Base-by-base conservation (phyloP, 2,888 invertebrate genomes). In the Orchestes rusci region DNA sequence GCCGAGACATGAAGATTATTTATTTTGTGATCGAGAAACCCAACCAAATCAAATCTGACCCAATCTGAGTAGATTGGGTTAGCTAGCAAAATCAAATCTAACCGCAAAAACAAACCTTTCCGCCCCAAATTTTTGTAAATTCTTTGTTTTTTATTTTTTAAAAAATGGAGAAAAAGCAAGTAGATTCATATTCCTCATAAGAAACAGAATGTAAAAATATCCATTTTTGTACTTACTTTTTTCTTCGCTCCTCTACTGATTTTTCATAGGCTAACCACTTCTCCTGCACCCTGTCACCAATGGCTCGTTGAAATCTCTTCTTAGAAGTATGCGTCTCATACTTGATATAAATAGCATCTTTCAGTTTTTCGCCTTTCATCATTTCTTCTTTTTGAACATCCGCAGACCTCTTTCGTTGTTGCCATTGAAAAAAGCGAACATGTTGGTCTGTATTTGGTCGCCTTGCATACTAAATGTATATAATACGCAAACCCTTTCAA, bases 241-340 rank as follows among this genome's bases (percentile, higher is more conserved):
- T 33, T n/a, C 50, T 37, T 32, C 50, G 18, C 12, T 8, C 31
- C 37, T 50, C 61, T 1, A 67, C 52, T 2, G 53, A 45, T 32
- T 57, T 53, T 12, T 68, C 67, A 40, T 64, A 62, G 13, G 56
- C 59, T 34, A 56, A 45, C 19, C 64, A 33, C 46, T 64, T 63
- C 19, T 58, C 50, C 31, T 62, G 50, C 2, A 65, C 59, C 35
- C 59, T 59, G 13, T 58, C 58, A n/a, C 57, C 45, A 32, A 68
- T 56, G 38, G 56, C 49, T 30, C 57, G 48, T 30, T 59, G 52
- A 5, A 62, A 52, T 18, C 55, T 48, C 39, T 53, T 57, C 31
- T 56, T 59, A 30, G 56, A 57, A 1, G 55, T 52, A 35, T 65
- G 62, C 36, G 53, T 53, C 27, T 59, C 58, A 39, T 62, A 65